Conservation (phyloP, 2,797 vertebrate genomes). For the Lerista edwardsae region DNA sequence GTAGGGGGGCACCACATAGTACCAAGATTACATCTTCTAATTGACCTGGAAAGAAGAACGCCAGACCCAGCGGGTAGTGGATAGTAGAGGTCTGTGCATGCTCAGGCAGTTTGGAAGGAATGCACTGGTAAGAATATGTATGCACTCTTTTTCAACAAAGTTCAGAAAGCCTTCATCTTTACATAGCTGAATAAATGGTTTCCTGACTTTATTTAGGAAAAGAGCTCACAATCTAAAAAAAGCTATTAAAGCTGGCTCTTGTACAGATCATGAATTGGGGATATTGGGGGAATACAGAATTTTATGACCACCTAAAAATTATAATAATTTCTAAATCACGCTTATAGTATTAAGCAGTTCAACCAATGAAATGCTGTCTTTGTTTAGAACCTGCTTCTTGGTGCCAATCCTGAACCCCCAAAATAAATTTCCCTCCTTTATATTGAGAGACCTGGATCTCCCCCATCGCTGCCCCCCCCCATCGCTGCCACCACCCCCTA, state of each 20-base stretch:
- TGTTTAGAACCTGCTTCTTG: neutral
- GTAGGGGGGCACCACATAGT: conserved; percentile 9
- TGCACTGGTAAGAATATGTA: neutral
- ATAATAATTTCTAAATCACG: neutral
- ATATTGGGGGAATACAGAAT: neutral
- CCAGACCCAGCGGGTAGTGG: neutral
- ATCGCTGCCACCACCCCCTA: too few species aligned
- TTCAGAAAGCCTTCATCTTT: too few species aligned
- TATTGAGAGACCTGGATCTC: too few species aligned
- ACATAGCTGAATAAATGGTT: too few species aligned
- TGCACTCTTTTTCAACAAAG: too few species aligned
- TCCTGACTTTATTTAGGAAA: too few species aligned
- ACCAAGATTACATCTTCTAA: conserved; percentile 8
- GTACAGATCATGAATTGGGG: conserved; percentile 25
- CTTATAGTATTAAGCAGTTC: neutral
- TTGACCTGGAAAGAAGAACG: conserved; percentile 13
- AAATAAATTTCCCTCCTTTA: neutral
- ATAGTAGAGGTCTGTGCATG: neutral
- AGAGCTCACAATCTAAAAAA: too few species aligned
- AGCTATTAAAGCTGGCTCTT: neutral
- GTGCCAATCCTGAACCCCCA: neutral
- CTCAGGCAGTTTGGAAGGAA: neutral
- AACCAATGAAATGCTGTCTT: neutral
- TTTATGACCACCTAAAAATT: neutral
- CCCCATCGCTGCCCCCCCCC: too few species aligned